Evolutionary conservation across 2,113 vertebrate species (phyloP).

Genomic region (Stercorarius parasiticus): DNA sequence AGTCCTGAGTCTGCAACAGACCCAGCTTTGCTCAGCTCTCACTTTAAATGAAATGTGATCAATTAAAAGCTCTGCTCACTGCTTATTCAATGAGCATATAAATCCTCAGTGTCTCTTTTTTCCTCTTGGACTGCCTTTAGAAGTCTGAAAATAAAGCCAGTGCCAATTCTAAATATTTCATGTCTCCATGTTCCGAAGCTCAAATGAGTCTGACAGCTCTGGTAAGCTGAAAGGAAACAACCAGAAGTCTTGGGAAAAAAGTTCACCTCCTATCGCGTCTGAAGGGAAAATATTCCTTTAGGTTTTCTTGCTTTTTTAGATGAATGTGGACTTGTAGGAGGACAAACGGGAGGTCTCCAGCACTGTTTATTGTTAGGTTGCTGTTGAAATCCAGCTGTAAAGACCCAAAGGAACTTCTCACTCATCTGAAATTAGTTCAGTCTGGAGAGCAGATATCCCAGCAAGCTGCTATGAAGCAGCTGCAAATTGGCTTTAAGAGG

Average conservation of each 20-base stretch:
- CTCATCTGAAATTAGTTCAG: neutral
- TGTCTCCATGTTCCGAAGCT: neutral
- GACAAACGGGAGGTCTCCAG: neutral
- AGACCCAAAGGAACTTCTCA: neutral
- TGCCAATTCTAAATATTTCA: slow-evolving; percentile 40
- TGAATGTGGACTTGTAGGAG: neutral
- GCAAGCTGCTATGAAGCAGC: neutral
- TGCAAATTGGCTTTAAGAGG: neutral
- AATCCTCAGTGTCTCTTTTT: neutral
- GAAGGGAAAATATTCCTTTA: neutral
- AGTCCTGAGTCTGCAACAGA: neutral
- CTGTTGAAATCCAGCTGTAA: neutral
- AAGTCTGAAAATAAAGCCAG: neutral
- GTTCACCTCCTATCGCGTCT: neutral
- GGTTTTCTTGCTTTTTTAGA: neutral
- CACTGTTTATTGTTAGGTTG: neutral
- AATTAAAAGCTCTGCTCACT: neutral
- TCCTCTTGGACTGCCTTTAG: neutral
- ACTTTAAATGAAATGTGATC: neutral
- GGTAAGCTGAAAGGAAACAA: neutral
- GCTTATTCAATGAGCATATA: neutral
- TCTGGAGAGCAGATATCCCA: neutral
- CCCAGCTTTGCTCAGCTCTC: neutral
- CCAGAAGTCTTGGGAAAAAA: neutral
- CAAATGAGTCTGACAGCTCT: neutral